phyloP scores from a whole-genome alignment of 2,888 invertebrate genomes.

The Tetranychus piercei region DNA sequence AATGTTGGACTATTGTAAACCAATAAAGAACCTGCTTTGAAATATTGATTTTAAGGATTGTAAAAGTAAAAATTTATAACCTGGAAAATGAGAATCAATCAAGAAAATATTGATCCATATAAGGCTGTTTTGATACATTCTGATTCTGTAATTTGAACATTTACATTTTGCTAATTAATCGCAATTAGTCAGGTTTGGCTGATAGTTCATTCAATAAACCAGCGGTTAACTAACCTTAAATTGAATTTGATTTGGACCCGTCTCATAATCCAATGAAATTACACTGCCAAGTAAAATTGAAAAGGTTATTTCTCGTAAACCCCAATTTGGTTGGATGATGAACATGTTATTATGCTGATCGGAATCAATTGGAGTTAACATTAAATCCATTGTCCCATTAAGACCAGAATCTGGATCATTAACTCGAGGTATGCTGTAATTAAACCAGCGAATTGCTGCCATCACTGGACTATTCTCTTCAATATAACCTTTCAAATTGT shows the following conservation, averaged over 20 bases:
- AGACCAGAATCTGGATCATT: constrained; percentile 23
- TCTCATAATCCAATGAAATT: constrained; percentile 24
- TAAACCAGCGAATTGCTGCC: constrained; percentile 24
- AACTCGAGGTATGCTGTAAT: constrained; percentile 21
- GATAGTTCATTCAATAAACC: neutral
- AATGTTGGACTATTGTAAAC: too few species aligned
- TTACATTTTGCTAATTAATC: too few species aligned
- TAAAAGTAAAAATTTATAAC: too few species aligned
- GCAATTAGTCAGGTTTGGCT: neutral
- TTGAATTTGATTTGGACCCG: constrained; percentile 20
- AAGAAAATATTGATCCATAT: too few species aligned
- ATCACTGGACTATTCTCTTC: constrained; percentile 25
- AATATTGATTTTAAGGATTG: too few species aligned
- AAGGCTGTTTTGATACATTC: too few species aligned
- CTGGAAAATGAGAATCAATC: too few species aligned
- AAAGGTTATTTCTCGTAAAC: constrained; percentile 24
- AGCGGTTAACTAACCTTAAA: constrained; percentile 24
- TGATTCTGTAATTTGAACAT: too few species aligned
- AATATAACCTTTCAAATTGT: constrained; percentile 21
- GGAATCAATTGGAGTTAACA: constrained; percentile 4
- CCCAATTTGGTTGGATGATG: constrained; percentile 24
- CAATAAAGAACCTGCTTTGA: too few species aligned
- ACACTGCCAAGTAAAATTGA: constrained; percentile 24
- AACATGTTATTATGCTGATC: constrained; percentile 24
- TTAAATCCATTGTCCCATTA: constrained; percentile 18